phyloP scores from a whole-genome alignment of 2,797 vertebrate genomes.

The Paedocypris micromegethes region DNA sequence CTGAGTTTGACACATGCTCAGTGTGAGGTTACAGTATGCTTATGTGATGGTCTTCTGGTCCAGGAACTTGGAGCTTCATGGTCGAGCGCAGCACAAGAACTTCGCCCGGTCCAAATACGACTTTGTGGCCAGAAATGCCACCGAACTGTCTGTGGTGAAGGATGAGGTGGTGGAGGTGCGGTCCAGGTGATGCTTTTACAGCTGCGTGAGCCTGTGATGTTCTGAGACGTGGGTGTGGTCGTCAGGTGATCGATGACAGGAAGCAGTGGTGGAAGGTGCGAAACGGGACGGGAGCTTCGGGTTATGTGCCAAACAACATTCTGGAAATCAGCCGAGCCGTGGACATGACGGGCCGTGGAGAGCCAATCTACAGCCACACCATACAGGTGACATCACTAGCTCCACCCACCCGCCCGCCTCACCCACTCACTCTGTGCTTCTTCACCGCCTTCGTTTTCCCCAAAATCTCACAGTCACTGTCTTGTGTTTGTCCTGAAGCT shows the following conservation, averaged over 20 bases:
- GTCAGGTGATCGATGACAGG: conserved; percentile 89
- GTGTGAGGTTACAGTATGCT: neutral
- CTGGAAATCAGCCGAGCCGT: conserved; percentile 73
- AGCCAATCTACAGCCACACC: conserved; percentile 83
- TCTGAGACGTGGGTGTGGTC: neutral
- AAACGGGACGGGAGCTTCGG: conserved; percentile 72
- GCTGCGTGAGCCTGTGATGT: neutral
- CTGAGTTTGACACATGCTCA: no score
- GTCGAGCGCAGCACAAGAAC: conserved; percentile 65
- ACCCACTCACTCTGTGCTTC: neutral
- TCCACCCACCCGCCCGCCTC: neutral
- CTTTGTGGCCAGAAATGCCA: conserved; percentile 89
- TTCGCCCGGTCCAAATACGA: conserved; percentile 92
- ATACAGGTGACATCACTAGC: conserved; percentile 76
- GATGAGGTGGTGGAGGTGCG: conserved; percentile 94
- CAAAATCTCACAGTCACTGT: neutral
- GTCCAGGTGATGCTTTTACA: neutral
- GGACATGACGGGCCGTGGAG: conserved; percentile 67
- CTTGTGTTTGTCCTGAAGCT: conserved; percentile 70
- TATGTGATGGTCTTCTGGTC: conserved; percentile 24
- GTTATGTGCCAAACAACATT: conserved; percentile 98
- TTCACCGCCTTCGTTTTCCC: neutral
- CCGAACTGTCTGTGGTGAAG: conserved; percentile 87
- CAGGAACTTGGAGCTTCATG: conserved; percentile 73
- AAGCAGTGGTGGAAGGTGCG: conserved; percentile 98